These are phyloP conservation scores for Propithecus coquereli DNA, from an alignment of 2,113 vertebrate genomes.

Conservation along the genomic window DNA sequence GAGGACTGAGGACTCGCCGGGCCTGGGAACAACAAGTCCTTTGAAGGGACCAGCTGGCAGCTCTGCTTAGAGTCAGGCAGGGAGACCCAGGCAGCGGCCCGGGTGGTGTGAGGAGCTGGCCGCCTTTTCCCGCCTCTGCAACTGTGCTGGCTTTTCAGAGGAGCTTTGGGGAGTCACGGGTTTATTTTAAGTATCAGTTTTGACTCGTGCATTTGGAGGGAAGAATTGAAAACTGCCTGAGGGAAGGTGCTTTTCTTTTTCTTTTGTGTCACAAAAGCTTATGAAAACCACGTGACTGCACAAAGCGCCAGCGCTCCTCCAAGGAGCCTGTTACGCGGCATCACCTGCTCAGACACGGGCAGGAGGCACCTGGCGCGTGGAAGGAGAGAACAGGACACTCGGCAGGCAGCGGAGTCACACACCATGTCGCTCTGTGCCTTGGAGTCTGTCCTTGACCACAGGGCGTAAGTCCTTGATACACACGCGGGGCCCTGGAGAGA, in stretches of 20 bases:
- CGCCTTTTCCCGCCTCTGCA: neutral
- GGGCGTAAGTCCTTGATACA: neutral
- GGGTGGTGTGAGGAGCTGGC: rapidly evolving
- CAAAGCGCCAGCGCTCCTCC: neutral
- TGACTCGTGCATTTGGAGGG: neutral
- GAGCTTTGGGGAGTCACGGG: rapidly evolving
- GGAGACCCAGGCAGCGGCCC: neutral
- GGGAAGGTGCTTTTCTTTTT: neutral
- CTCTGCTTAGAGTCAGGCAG: neutral
- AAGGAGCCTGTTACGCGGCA: rapidly evolving
- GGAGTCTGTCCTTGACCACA: neutral
- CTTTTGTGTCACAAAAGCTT: neutral
- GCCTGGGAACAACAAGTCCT: neutral
- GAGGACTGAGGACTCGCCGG: neutral
- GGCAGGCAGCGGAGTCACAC: neutral
- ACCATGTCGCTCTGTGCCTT: neutral
- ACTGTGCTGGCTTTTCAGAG: neutral
- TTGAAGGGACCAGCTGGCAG: neutral
- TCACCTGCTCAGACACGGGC: rapidly evolving
- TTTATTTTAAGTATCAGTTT: neutral
- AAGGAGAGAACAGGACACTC: rapidly evolving
- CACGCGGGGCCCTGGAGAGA: neutral
- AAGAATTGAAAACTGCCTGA: neutral
- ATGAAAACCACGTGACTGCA: neutral
- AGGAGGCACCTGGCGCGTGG: rapidly evolving